These are phyloP conservation scores for Peromyscus californicus DNA, from an alignment of 2,113 vertebrate genomes.

Conservation along the genomic window DNA sequence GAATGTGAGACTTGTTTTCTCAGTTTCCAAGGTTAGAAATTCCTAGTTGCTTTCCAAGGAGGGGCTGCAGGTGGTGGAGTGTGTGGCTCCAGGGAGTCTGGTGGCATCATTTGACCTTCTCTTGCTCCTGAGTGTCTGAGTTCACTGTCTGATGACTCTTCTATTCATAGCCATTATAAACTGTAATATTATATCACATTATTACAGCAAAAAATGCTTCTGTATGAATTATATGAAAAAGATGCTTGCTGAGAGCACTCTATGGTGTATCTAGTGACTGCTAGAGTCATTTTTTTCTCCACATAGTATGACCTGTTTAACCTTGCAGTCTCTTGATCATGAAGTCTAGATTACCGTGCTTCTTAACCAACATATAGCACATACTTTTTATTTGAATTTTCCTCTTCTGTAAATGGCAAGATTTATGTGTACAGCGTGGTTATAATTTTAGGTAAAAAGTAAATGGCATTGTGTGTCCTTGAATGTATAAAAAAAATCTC, in stretches of 20 bases:
- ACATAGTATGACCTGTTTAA: neutral
- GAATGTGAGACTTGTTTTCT: neutral
- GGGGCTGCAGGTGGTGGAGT: neutral
- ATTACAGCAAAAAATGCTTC: slow-evolving; percentile 18
- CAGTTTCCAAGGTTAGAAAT: neutral
- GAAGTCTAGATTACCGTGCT: neutral
- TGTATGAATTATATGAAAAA: slow-evolving; percentile 1
- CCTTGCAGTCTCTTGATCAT: neutral
- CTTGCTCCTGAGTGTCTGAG: neutral
- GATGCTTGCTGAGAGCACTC: neutral
- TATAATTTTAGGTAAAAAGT: neutral
- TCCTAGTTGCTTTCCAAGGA: neutral
- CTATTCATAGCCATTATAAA: neutral
- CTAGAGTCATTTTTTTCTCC: neutral
- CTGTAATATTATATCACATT: slow-evolving; percentile 52
- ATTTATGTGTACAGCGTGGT: neutral
- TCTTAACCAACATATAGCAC: neutral
- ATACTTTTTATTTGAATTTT: neutral
- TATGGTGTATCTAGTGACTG: neutral
- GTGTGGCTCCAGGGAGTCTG: neutral
- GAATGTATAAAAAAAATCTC: neutral
- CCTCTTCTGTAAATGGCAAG: neutral
- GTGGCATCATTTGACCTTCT: neutral
- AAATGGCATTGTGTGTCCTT: neutral
- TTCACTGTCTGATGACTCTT: slow-evolving; percentile 46